Base-by-base conservation (phyloP, 1,140 invertebrate genomes). In the Diprion similis region DNA sequence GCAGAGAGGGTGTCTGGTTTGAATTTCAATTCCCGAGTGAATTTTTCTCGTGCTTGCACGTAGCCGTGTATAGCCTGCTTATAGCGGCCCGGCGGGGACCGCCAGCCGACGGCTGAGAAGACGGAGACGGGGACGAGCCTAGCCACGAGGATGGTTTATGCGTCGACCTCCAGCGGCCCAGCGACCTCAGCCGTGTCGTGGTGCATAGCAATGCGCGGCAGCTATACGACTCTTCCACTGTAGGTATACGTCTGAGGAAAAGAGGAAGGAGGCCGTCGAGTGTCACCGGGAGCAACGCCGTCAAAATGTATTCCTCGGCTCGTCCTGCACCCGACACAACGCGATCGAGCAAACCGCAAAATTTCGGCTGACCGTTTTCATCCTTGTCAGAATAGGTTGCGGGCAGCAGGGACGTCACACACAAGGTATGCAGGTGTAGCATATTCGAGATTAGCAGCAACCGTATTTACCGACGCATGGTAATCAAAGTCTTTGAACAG, bases 131-230 rank as follows among this genome's bases (percentile, higher is more conserved):
- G 66, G 71, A 66, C 75, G 75, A 74, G 73, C 73, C 70, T 82
- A 78, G 79, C 78, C 79, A 75, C 76, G 74, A 78, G 78, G 78
- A 82, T 83, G 81, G 68, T 84, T 84, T 83, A 82, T 84, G 81
- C 78, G 77, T 71, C 78, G 79, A 82, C 82, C 82, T 79, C 77
- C 71, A 71, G 73, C 72, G 69, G 75, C 77, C 75, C 74, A 78
- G 78, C 77, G 77, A 82, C 78, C 78, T 78, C 68, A 73, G 75
- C 51, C 68, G 37, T 46, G 74, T 73, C 76, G 73, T 75, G 78
- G 76, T 75, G 81, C 81, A 84, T 83, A 82, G 80, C 81, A 79
- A 84, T 81, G 78, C 74, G 67, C 65, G 66, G n/a, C 51, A 59
- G 51, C 51, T 59, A 59, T 59, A 59, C 6, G 51, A 59, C 11